Conservation (phyloP, 2,113 vertebrate genomes). For the Protobothrops mucrosquamatus region DNA sequence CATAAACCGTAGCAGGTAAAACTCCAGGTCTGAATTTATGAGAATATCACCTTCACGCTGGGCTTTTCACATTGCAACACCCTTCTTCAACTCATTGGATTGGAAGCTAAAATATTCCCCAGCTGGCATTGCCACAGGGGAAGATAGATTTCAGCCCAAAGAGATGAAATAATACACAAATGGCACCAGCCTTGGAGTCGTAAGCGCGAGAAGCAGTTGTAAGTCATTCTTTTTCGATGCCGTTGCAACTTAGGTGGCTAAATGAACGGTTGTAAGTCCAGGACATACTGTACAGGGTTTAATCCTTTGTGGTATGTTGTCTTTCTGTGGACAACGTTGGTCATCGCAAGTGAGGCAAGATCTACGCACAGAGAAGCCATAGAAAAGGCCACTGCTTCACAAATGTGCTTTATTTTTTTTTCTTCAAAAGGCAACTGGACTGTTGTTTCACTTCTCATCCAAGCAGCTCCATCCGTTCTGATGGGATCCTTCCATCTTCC, state of each 20-base stretch:
- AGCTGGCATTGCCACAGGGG: neutral
- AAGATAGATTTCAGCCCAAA: neutral
- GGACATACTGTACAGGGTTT: neutral
- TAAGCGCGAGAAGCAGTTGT: neutral
- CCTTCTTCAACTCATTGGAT: neutral
- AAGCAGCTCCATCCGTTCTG: too few species aligned
- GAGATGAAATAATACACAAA: neutral
- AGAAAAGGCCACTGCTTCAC: neutral
- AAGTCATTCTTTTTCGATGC: neutral
- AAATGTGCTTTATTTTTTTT: neutral
- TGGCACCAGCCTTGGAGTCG: neutral
- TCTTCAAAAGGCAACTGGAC: neutral
- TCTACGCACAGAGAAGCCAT: too few species aligned
- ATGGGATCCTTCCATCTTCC: too few species aligned
- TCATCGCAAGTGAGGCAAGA: neutral
- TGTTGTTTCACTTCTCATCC: too few species aligned
- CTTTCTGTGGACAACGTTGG: neutral
- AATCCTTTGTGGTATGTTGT: neutral
- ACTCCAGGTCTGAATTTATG: neutral
- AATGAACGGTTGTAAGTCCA: neutral
- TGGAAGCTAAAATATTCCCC: neutral
- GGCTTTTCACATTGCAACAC: neutral
- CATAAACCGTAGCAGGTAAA: neutral
- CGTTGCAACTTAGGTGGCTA: neutral
- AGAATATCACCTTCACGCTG: neutral